Base-by-base conservation (phyloP, 2,113 vertebrate genomes). In the Condylura cristata region DNA sequence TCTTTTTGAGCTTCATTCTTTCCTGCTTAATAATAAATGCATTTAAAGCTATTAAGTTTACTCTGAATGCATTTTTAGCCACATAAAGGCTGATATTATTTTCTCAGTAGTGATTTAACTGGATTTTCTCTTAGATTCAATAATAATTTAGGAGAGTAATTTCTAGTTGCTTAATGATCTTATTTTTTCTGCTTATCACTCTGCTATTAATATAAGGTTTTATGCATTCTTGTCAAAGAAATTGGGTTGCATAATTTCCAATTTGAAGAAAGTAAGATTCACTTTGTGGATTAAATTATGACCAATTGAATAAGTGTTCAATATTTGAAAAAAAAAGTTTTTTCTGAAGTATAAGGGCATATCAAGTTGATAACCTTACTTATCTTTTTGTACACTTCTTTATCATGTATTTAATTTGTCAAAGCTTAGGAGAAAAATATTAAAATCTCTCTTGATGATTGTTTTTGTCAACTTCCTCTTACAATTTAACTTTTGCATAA, bases 391-490 rank as follows among this genome's bases (percentile, higher is more conserved):
- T 26, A 83, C 74, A 16, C 65, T 86, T 86, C 16, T 78, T 34
- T 84, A 85, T 66, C 61, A 32, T 61, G 22, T 75, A 61, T 84
- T 95, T 72, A 72, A 81, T 56, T 96, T 86, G 24, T 41, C 44
- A 82, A 82, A 61, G 30, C 41, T 90, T 76, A 71, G 22, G 53
- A 65, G 10, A 65, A 5, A 20, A 63, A 17, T 81, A 48, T 37
- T 81, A 92, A 89, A 83, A 81, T 81, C 22, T 72, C 4, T 41
- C 53, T 8, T 46, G 26, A 86, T 76, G 9, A 5, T 51, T 71
- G 51, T 84, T 44, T 93, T 94, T 80, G 30, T 22, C 34, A 94
- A 46, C 58, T 61, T 85, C 88, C 6, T 17, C 34, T 80, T 89
- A 72, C 39, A 51, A 10, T 41, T 2, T 24, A 88, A 78, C 18